Evolutionary conservation across 2,113 vertebrate species (phyloP).

Genomic region (Chitala chitala): DNA sequence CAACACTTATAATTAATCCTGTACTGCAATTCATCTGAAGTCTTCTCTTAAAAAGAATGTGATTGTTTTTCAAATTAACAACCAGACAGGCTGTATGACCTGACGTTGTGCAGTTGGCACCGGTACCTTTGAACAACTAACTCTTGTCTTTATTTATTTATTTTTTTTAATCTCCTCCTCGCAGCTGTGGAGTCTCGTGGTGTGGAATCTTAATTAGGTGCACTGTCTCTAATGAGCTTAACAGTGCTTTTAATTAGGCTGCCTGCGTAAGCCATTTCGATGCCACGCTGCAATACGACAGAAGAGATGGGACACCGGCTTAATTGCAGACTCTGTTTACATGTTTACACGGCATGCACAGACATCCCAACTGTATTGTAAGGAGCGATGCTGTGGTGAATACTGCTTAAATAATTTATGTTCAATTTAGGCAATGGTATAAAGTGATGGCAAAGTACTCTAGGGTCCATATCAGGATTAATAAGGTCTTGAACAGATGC

Average conservation of each 20-base stretch:
- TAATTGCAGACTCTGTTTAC: neutral
- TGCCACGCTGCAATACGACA: neutral
- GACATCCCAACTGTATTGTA: neutral
- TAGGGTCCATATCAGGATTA: neutral
- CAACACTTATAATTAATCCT: neutral
- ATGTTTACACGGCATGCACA: neutral
- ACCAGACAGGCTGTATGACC: neutral
- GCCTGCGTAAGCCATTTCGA: neutral
- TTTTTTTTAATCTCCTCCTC: conserved; percentile 1
- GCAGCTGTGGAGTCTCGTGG: neutral
- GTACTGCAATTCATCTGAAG: neutral
- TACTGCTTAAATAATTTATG: neutral
- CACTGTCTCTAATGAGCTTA: conserved; percentile 15
- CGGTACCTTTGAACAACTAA: conserved; percentile 11
- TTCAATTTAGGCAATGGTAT: no score
- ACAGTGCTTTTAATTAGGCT: conserved; percentile 13
- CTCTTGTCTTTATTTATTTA: conserved; percentile 2
- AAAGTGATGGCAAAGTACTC: neutral
- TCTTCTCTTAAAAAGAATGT: neutral
- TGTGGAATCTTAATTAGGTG: conserved; percentile 20
- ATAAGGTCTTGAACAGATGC: neutral
- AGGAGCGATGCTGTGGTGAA: neutral
- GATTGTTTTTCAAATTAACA: neutral
- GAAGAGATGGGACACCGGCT: neutral
- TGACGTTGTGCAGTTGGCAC: neutral